phyloP scores from a whole-genome alignment of 2,797 vertebrate genomes.

The Gobionotothen gibberifrons region DNA sequence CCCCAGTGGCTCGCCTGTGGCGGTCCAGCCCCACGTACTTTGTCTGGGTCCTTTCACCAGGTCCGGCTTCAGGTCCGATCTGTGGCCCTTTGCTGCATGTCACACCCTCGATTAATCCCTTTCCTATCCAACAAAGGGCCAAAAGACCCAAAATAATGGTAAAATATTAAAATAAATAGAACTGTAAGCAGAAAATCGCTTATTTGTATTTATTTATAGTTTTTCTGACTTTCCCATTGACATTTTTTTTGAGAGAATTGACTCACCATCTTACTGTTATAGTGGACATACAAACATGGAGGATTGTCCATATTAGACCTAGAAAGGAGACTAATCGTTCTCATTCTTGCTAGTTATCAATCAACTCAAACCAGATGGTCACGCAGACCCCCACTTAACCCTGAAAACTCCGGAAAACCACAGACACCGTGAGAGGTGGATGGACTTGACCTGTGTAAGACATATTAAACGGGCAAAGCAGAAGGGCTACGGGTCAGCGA shows the following conservation, averaged over 20 bases:
- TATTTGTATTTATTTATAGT: too few species aligned
- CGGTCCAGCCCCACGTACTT: too few species aligned
- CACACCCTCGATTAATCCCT: too few species aligned
- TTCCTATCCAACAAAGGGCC: too few species aligned
- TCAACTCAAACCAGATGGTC: conserved; percentile 57
- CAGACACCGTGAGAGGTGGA: conserved; percentile 44
- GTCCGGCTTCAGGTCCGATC: too few species aligned
- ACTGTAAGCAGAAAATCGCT: too few species aligned
- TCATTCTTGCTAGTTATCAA: conserved; percentile 37
- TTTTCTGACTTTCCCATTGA: too few species aligned
- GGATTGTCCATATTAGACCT: background rate
- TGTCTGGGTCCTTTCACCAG: too few species aligned
- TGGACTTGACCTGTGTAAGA: conserved; percentile 48
- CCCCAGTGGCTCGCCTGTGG: too few species aligned
- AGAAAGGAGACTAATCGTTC: conserved; percentile 29
- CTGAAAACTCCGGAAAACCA: conserved; percentile 12
- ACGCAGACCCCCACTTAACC: conserved; percentile 44
- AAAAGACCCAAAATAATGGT: too few species aligned
- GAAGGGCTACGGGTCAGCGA: conserved; percentile 53
- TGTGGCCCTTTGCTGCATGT: too few species aligned
- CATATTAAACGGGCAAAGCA: conserved; percentile 32
- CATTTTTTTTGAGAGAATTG: background rate
- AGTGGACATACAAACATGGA: background rate
- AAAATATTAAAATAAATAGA: too few species aligned
- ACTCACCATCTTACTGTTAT: background rate